phyloP scores from a whole-genome alignment of 2,888 invertebrate genomes.

The Drosophila emarginata region DNA sequence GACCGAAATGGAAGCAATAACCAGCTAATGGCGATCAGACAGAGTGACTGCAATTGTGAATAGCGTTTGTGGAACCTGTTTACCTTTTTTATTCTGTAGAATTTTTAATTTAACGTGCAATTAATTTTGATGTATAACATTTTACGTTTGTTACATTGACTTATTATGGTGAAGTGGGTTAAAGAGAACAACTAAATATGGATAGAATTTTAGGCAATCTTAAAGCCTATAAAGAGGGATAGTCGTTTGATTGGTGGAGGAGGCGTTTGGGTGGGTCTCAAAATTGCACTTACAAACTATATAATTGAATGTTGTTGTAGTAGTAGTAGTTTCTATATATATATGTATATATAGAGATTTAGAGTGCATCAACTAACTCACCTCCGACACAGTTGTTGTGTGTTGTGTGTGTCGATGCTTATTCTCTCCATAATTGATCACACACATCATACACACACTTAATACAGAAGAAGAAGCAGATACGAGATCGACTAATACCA shows the following conservation, averaged over 20 bases:
- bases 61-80: constrained; percentile 48
- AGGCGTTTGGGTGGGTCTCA: neutral
- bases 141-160: constrained; percentile 37
- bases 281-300: constrained; percentile 64
- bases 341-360: constrained; percentile 61
- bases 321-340: constrained; percentile 26
- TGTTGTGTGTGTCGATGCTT: neutral
- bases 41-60: constrained; percentile 37
- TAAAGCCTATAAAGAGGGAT: neutral
- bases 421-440: constrained; percentile 15
- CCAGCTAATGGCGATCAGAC: constrained; percentile 56
- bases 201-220: constrained; percentile 10
- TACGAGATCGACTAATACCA: constrained; percentile 60
- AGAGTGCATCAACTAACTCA: constrained; percentile 75
- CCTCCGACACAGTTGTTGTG: constrained; percentile 64
- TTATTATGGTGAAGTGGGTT: constrained; percentile 60
- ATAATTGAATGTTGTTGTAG: constrained; percentile 52
- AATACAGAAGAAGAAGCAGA: neutral
- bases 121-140: constrained; percentile 45
- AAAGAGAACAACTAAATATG: neutral
- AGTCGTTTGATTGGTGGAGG: neutral
- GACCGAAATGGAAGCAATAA: constrained; percentile 27
- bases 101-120: constrained; percentile 26
- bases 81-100: neutral
- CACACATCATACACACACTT: neutral